These are phyloP conservation scores for Choreutis nemorana DNA, from an alignment of 2,888 invertebrate species.

Conservation along the genomic window DNA sequence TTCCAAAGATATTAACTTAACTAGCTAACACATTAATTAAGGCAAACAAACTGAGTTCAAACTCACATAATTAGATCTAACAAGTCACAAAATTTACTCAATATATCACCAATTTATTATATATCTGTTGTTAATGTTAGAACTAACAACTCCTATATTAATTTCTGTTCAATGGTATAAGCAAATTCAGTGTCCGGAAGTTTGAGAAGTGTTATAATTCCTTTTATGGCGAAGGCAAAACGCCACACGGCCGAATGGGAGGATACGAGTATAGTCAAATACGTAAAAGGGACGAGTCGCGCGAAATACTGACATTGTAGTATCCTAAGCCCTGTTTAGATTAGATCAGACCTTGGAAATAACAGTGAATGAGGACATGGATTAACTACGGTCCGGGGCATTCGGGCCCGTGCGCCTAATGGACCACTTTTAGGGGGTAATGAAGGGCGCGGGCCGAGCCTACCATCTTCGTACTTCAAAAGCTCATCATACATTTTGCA, in stretches of 20 bases:
- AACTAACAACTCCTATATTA: constrained; percentile 28
- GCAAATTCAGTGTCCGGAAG: too few relatives aligned
- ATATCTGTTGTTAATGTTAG: too few relatives aligned
- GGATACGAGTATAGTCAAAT: constrained; percentile 51
- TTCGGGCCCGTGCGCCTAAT: constrained; percentile 62
- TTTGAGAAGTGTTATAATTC: constrained; percentile 56
- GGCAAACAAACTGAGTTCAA: too few relatives aligned
- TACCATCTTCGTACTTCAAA: constrained; percentile 11
- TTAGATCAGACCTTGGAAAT: constrained; percentile 67
- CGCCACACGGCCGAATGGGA: constrained; percentile 34
- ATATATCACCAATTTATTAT: too few relatives aligned
- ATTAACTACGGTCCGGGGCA: constrained; percentile 65
- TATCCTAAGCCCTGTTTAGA: constrained; percentile 65
- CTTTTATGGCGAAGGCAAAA: constrained; percentile 51
- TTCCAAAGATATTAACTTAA: too few relatives aligned
- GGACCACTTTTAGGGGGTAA: constrained; percentile 60
- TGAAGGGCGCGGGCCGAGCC: constrained; percentile 46
- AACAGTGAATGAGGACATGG: constrained; percentile 67
- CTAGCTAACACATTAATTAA: too few relatives aligned
- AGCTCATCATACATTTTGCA: background rate
- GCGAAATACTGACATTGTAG: constrained; percentile 61
- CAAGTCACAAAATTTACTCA: too few relatives aligned
- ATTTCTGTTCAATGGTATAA: constrained; percentile 37
- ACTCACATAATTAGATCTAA: too few relatives aligned
- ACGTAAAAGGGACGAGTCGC: constrained; percentile 62